A percentile compares a stretch with the other conserved stretches of the same genome.
phyloP scores from a whole-genome alignment of 1,140 invertebrate genomes.

The Philotrypesis tridentata region DNA sequence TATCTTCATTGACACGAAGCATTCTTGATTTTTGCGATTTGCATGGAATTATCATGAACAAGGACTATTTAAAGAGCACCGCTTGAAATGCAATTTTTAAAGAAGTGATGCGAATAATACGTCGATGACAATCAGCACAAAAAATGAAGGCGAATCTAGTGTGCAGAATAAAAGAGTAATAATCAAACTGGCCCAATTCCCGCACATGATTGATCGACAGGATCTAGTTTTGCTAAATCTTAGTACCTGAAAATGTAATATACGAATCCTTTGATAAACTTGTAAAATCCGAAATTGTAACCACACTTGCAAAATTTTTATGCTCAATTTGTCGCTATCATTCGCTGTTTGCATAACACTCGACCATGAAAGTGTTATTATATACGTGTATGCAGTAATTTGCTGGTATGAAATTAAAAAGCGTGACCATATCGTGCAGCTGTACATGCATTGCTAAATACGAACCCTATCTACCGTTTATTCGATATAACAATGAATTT shows the following conservation, averaged over 20 bases:
- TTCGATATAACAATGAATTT: neutral
- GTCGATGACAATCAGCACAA: neutral
- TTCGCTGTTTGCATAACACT: slow-evolving; percentile 9
- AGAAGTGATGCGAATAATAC: neutral
- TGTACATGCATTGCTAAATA: neutral
- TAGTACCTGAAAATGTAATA: too few relatives aligned
- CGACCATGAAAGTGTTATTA: slow-evolving; percentile 10
- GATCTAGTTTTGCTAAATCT: neutral
- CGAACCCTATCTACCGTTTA: neutral
- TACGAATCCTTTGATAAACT: too few relatives aligned
- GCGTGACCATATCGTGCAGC: neutral
- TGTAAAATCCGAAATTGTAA: neutral
- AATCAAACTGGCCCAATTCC: neutral
- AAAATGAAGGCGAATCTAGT: neutral
- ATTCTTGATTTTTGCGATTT: too few relatives aligned
- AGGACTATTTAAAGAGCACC: too few relatives aligned
- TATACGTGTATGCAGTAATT: neutral
- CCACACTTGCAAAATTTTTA: neutral
- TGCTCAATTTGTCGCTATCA: slow-evolving; percentile 1
- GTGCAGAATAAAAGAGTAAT: neutral
- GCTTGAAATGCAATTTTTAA: too few relatives aligned
- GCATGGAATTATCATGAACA: too few relatives aligned
- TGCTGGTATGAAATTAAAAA: slow-evolving; percentile 6
- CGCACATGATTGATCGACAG: slow-evolving; percentile 18
- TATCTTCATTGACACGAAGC: too few relatives aligned